A percentile compares a stretch with the other conserved stretches of the same genome.
phyloP scores from a whole-genome alignment of 2,113 vertebrate genomes.

The Macaca fascicularis region T2T-MFA8v1.1 NC_088377.1:76146001-76146500 shows the following conservation, averaged over 20 bases:
- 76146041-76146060: neutral
- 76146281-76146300: neutral
- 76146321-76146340: too few species aligned
- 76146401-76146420: neutral
- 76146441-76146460: neutral
- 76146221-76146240: too few species aligned
- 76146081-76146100: neutral
- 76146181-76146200: neutral
- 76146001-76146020: neutral
- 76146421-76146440: neutral
- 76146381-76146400: neutral
- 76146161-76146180: neutral
- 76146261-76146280: neutral
- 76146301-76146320: neutral
- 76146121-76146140: too few species aligned
- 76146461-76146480: neutral
- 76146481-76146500: neutral
- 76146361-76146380: neutral
- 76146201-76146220: neutral
- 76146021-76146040: neutral
- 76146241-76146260: neutral
- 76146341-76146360: neutral
- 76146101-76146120: too few species aligned
- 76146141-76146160: neutral
- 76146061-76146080: rapidly evolving